Evolutionary conservation across 2,113 vertebrate species (phyloP), one percentile per base, ranked within the genome.

Genomic region (Hippocampus abdominalis): DNA sequence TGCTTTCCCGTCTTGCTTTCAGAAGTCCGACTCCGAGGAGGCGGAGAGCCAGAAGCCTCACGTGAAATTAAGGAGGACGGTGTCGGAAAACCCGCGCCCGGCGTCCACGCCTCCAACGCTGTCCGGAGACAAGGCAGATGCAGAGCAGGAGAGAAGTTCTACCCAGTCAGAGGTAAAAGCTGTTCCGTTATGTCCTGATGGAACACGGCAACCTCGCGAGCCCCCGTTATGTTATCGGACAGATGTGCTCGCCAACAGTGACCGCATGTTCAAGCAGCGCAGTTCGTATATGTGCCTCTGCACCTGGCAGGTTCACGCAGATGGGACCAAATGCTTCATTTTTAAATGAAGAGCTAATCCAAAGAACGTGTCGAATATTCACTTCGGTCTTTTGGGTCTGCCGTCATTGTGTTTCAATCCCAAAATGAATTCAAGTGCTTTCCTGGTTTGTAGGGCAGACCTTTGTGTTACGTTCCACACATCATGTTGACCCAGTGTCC

Each of bases 1-100:
- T 27, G 5, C 25, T 5, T 29, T 3, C 6, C 56, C 39, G 15
- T 64, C 8, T 46, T 25, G 10, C 68, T 72, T 81, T 12, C 83
- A 97, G 96, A 99, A 97, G 74, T 92, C 93, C 0, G 96, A 98
- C 72, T 95, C 95, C 0, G 96, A 98, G 79, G 97, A 99, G 87
- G 85, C 91, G 32, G 97, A 98, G 75, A 78, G 78, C 13, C 96
- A 93, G 80, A 98, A 97, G 81, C 95, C 95, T 7, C 95, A 96
- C 21, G 90, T 95, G 76, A 98, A 98, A 87, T 93, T 98, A 83
- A 90, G 96, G 65, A 87, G 95, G 73, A 89, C 94, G 0, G 91
- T 95, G 81, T 98, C 96, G 0, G 97, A 99, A 89, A 96, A 95
- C 80, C 94, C 92, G 39, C 93, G 96, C n/a, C 96, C 96, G 0